phyloP scores from a whole-genome alignment of 2,113 vertebrate genomes.

The Embiotoca jacksoni region DNA sequence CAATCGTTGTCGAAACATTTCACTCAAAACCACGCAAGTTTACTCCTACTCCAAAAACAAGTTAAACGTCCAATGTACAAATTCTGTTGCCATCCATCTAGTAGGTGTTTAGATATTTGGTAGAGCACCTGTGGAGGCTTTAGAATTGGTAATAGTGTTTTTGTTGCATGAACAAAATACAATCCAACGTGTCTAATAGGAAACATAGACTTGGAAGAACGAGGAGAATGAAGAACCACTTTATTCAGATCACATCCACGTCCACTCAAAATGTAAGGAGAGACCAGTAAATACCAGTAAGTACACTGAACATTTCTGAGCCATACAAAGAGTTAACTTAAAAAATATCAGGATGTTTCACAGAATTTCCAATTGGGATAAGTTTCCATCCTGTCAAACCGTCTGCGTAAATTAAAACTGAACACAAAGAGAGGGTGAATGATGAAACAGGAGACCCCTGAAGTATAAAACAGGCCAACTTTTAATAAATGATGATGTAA shows the following conservation, averaged over 20 bases:
- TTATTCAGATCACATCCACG: slow-evolving; percentile 1
- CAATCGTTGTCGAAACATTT: too few relatives aligned
- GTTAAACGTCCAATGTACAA: too few relatives aligned
- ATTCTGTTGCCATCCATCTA: too few relatives aligned
- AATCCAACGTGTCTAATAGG: background rate
- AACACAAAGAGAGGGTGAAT: background rate
- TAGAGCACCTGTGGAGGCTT: too few relatives aligned
- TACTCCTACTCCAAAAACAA: too few relatives aligned
- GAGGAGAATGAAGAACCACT: slow-evolving; percentile 6
- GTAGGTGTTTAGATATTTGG: too few relatives aligned
- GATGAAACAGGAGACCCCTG: slow-evolving; percentile 27
- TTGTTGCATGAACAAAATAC: background rate
- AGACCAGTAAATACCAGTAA: slow-evolving; percentile 19
- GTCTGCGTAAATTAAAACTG: slow-evolving; percentile 10
- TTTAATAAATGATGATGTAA: slow-evolving; percentile 61
- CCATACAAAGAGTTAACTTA: slow-evolving; percentile 8
- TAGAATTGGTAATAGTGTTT: background rate
- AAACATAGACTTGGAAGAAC: background rate
- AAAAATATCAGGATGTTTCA: background rate
- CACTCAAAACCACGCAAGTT: too few relatives aligned
- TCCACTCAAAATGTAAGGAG: background rate
- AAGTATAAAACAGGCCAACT: slow-evolving; percentile 15
- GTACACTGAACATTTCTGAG: slow-evolving; percentile 2
- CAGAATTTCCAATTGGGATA: slow-evolving; percentile 22
- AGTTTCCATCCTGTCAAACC: background rate